Evolutionary conservation across 1,140 invertebrate species (phyloP), one percentile per base, ranked within the genome.

Genomic region (Brachystomella parvula): DNA sequence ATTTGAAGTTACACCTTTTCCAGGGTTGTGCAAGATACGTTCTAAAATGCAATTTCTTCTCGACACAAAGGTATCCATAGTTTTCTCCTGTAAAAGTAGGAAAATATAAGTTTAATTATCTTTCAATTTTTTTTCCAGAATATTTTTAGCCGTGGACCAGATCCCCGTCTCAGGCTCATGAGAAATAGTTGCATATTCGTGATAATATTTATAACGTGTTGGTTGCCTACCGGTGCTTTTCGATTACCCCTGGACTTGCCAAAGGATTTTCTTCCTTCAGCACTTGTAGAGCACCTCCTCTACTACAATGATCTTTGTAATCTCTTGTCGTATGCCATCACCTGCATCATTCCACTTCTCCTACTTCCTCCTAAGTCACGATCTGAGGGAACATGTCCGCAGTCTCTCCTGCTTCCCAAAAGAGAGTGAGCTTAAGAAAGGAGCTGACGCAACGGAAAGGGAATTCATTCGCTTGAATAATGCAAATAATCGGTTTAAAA

Each of bases 161-260:
- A 57, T 63, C 59, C 60, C 26, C 59, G 68, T 15, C n/a, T 69
- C 2, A 30, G 68, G 28, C 39, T 69, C 2, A 69, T 69, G 68
- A 47, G 65, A 31, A 69, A 69, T 63, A 47, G 59, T 1, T 69
- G 68, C 28, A 66, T 69, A 9, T 69, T 69, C 61, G 61, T 60
- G 3, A 2, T 31, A 1, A 69, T 69, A 17, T 69, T 69, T 32
- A 65, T 69, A 17, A 65, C 61, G 9, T 65, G 64, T 56, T 69
- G 68, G 68, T 44, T 69, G 0, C 68, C 68, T 2, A 57, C 56
- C 31, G 68, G 68, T 21, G 44, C 66, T 6, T 63, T 69, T 47
- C 68, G 65, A 56, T 65, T 65, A 59, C 68, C 68, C 24, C 66
- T 69, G 31, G 68, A 69, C 47, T 32, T 69, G 2, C 68, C 68